Percentiles rank a stretch among this genome's conserved stretches.
These are phyloP conservation scores for Craniophora ligustri DNA, from an alignment of 2,888 invertebrate genomes.

Conservation along the genomic window DNA sequence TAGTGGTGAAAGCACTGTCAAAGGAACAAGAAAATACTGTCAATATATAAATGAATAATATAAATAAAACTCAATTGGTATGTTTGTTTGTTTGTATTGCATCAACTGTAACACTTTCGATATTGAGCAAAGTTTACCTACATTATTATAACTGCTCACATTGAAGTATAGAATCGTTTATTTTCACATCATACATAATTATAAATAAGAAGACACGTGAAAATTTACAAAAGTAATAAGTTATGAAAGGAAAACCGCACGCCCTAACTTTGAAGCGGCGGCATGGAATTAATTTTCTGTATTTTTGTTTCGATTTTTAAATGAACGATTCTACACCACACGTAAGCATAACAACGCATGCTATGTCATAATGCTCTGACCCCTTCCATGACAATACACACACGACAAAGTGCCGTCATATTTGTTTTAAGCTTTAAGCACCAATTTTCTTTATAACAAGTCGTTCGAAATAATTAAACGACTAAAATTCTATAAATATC, in stretches of 20 bases:
- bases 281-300: conserved; percentile 30
- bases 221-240: conserved; percentile 23
- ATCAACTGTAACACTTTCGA: conserved; percentile 88
- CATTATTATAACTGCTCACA: conserved; percentile 86
- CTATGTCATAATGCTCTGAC: conserved; percentile 86
- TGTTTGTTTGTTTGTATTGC: conserved; percentile 88
- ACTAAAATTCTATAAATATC: conserved; percentile 89
- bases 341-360: conserved; percentile 86
- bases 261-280: conserved; percentile 59
- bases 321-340: conserved; percentile 69
- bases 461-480: conserved; percentile 89
- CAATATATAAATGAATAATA: too few relatives aligned
- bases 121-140: conserved; percentile 89
- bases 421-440: conserved; percentile 88
- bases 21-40: too few relatives aligned
- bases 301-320: conserved; percentile 19
- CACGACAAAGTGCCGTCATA: conserved; percentile 80
- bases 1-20: too few relatives aligned
- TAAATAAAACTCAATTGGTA: conserved; percentile 81
- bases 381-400: conserved; percentile 83
- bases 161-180: conserved; percentile 72
- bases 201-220: conserved; percentile 12
- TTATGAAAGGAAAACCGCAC: conserved; percentile 27
- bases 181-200: conserved; percentile 29
- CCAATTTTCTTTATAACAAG: conserved; percentile 89